Percentiles rank a stretch among this genome's conserved stretches.
phyloP scores from a whole-genome alignment of 2,113 vertebrate species.

The Erpornis zantholeuca region DNA sequence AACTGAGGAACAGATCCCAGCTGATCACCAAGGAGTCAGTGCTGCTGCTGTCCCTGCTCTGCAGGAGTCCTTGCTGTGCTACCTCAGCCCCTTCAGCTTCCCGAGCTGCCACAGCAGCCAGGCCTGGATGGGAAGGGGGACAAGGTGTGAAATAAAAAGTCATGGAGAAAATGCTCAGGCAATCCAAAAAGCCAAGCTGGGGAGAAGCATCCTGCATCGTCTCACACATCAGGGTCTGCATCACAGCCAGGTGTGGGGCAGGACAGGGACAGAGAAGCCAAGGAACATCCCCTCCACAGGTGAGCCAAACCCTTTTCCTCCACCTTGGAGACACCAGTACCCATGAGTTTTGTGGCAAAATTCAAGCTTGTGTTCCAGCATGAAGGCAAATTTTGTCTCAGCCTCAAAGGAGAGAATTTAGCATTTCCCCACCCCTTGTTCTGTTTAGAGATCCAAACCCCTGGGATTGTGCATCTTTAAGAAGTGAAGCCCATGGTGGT shows the following conservation, averaged over 20 bases:
- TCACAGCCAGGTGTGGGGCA: background rate
- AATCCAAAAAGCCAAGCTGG: background rate
- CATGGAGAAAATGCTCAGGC: background rate
- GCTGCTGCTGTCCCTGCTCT: accelerated
- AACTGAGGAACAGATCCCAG: background rate
- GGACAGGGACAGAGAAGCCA: background rate
- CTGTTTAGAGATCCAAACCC: background rate
- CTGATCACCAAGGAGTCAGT: accelerated
- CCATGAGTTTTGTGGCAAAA: background rate
- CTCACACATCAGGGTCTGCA: background rate
- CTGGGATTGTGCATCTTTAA: background rate
- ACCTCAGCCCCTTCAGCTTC: background rate
- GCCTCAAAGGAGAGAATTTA: background rate
- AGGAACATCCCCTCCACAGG: background rate
- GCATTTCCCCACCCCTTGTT: background rate
- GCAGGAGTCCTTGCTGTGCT: accelerated
- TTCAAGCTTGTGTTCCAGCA: background rate
- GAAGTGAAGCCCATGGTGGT: background rate
- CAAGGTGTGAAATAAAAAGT: background rate
- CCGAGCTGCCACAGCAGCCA: background rate
- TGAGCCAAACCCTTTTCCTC: background rate
- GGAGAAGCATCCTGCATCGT: background rate
- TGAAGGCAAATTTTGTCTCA: background rate
- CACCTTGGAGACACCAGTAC: background rate
- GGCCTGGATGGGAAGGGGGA: accelerated